Conservation (phyloP, 2,888 invertebrate species). For the Eristalis pertinax region DNA sequence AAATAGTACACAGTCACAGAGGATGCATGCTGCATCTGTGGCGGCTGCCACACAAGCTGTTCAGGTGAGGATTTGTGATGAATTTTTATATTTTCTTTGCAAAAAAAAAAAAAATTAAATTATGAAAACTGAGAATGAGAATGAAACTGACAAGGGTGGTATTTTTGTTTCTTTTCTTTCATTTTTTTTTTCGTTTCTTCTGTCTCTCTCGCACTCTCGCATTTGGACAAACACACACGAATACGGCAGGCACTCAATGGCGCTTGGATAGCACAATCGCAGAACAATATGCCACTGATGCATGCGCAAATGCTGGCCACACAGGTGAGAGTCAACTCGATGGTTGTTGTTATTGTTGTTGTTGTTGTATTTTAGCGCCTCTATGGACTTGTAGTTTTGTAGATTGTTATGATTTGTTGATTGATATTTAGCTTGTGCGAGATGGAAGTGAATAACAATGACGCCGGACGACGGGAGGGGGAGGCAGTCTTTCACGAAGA, state of each 20-base stretch:
- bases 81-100: too few species aligned
- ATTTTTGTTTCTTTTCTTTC: slow-evolving; percentile 32
- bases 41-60: slow-evolving; percentile 80
- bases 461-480: too few species aligned
- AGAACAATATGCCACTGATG: slow-evolving; percentile 77
- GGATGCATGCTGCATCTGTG: slow-evolving; percentile 77
- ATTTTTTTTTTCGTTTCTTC: too few species aligned
- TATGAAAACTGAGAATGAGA: slow-evolving; percentile 70
- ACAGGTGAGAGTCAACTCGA: slow-evolving; percentile 73
- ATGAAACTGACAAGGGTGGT: slow-evolving; percentile 19
- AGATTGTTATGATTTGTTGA: neutral
- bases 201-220: neutral
- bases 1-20: slow-evolving; percentile 71
- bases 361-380: neutral
- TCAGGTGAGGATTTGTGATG: slow-evolving; percentile 74
- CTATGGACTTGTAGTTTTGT: neutral
- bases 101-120: neutral
- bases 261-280: slow-evolving; percentile 78
- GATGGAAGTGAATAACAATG: too few species aligned
- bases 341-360: neutral
- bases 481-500: too few species aligned
- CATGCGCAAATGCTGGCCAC: slow-evolving; percentile 80
- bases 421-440: neutral
- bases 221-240: slow-evolving; percentile 15
- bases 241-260: slow-evolving; percentile 76